Evolutionary conservation across 2,888 invertebrate genomes (phyloP).

Genomic region (Hypena proboscidalis): DNA sequence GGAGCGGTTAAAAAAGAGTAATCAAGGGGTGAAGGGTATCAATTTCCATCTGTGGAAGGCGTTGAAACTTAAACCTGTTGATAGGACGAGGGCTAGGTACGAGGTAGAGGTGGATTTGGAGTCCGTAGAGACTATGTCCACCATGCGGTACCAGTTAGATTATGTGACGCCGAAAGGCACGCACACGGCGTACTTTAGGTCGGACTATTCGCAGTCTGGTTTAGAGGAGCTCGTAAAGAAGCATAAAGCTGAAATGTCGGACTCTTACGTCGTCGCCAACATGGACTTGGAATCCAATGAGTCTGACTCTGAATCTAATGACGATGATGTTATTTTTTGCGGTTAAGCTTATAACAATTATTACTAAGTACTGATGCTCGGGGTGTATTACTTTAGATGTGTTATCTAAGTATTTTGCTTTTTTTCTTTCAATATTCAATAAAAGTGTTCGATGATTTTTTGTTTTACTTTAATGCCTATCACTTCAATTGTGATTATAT

Average conservation of each 20-base stretch:
- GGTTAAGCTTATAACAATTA: slow-evolving; percentile 25
- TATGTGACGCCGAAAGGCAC: slow-evolving; percentile 45
- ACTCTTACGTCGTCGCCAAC: slow-evolving; percentile 68
- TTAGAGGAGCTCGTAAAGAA: slow-evolving; percentile 56
- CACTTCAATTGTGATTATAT: too few relatives aligned
- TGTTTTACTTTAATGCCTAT: too few relatives aligned
- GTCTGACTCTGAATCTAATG: slow-evolving; percentile 26
- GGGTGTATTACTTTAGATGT: not conserved
- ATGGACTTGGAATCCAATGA: slow-evolving; percentile 69
- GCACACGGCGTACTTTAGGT: slow-evolving; percentile 43
- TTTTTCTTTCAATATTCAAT: too few relatives aligned
- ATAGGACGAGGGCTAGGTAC: slow-evolving; percentile 25
- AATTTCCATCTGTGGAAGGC: slow-evolving; percentile 68
- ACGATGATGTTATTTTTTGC: slow-evolving; percentile 51
- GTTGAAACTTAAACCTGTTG: slow-evolving; percentile 1
- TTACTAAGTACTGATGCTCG: not conserved
- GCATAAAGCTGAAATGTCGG: slow-evolving; percentile 59
- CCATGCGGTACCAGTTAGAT: slow-evolving; percentile 59
- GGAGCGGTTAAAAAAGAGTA: slow-evolving; percentile 61
- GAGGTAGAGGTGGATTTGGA: slow-evolving; percentile 67
- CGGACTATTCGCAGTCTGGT: slow-evolving; percentile 45
- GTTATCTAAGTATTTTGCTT: too few relatives aligned
- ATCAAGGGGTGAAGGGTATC: slow-evolving; percentile 65
- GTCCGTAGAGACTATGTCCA: slow-evolving; percentile 61
- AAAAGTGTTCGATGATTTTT: too few relatives aligned